Evolutionary conservation across 2,797 vertebrate genomes (phyloP).

Genomic region (Esox masquinongy): DNA sequence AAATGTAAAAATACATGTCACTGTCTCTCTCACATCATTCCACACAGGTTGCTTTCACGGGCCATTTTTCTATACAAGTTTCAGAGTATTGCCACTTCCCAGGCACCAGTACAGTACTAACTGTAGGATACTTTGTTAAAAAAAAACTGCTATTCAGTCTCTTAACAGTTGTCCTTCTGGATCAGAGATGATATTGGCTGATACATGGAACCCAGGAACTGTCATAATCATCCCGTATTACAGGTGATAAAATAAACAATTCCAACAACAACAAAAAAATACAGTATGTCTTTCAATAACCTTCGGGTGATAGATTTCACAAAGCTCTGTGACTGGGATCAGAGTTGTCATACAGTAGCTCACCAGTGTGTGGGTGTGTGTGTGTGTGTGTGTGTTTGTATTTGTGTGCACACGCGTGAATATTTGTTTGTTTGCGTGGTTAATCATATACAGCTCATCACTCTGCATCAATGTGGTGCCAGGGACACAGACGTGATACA

Average conservation of each 20-base stretch:
- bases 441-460: constrained; percentile 1
- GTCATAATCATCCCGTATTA: background rate
- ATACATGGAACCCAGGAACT: background rate
- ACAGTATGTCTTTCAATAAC: background rate
- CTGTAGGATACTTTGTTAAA: background rate
- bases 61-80: too few relatives aligned
- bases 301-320: background rate
- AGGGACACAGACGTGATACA: background rate
- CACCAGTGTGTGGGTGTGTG: background rate
- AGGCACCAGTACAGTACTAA: background rate
- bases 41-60: too few relatives aligned
- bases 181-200: background rate
- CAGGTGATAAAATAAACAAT: background rate
- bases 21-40: too few relatives aligned
- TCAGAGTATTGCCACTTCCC: too few relatives aligned
- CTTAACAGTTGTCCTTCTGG: background rate
- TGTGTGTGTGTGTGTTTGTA: too few relatives aligned
- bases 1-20: too few relatives aligned
- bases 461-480: background rate
- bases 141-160: background rate
- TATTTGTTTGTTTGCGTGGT: background rate
- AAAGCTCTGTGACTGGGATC: background rate
- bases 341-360: background rate
- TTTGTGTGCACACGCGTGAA: background rate
- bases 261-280: background rate